Evolutionary conservation across 1,140 invertebrate species (phyloP), one percentile per base, ranked within the genome.

Genomic region (Pararge aegeria): DNA sequence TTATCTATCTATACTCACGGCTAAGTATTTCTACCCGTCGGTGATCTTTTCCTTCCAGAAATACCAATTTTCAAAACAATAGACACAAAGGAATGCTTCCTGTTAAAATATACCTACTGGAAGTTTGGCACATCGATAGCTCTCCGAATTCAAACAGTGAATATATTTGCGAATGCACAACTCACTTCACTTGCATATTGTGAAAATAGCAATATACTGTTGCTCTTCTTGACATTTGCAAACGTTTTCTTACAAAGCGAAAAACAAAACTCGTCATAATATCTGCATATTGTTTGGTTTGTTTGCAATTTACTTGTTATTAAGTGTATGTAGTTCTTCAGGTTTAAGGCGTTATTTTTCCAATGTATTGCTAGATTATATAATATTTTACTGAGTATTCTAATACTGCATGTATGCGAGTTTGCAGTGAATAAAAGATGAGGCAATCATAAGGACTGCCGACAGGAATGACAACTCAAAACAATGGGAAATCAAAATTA

Each of bases 131-230:
- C 13, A 42, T 42, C 38, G 16, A 42, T 16, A 42, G 38, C 38
- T 42, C 38, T 42, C 16, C 12, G 6, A 42, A 42, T 16, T 42
- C 13, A 15, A 42, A 42, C 38, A 42, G 38, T 12, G 38, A 9
- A 42, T 42, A 15, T 42, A 42, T 42, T 42, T 42, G 38, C 38
- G 38, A 42, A 42, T 42, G n/a, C 38, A 42, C 38, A 42, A 42
- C 38, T 16, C 38, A 42, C 38, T 42, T 42, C 38, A 42, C 38
- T 42, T 42, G 38, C 38, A 42, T 9, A 42, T 18, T 42, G 38
- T 42, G 38, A 42, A 18, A 16, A 42, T 42, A 16, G 38, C 38
- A 42, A 42, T 42, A 42, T 42, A 42, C 16, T 42, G 15, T 18
- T 42, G 38, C 38, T 42, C 13, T 12, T 42, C 15, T 15, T 16